Evolutionary conservation across 2,797 vertebrate species (phyloP).

Genomic region (Sciurus vulgaris): DNA sequence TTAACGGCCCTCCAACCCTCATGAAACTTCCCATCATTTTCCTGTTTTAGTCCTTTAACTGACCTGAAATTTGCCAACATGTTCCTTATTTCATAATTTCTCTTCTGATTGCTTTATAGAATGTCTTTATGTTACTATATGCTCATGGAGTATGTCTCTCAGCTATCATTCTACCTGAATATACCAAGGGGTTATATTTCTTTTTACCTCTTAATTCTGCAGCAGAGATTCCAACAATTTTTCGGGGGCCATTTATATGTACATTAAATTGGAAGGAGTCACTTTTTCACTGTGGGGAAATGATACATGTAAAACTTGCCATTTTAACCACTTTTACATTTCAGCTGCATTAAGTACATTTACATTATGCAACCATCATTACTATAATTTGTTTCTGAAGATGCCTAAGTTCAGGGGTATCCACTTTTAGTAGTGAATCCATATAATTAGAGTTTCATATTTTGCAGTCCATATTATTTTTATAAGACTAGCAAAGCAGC

Average conservation of each 20-base stretch:
- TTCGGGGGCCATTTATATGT: neutral
- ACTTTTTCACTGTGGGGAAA: constrained; percentile 21
- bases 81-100: constrained; percentile 7
- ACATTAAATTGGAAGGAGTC: neutral
- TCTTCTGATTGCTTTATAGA: neutral
- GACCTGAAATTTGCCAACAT: constrained; percentile 12
- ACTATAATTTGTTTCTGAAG: constrained; percentile 15
- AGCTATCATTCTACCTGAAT: constrained; percentile 26
- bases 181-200: neutral
- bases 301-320: neutral
- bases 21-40: neutral
- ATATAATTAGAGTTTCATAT: constrained; percentile 14
- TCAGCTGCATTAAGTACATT: constrained; percentile 3
- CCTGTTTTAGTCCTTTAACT: constrained; percentile 6
- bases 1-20: neutral
- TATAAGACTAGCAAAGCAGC: neutral
- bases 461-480: constrained; percentile 6
- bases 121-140: neutral
- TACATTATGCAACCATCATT: neutral
- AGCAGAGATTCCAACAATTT: neutral
- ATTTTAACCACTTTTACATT: constrained; percentile 29
- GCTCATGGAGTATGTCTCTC: neutral
- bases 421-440: neutral
- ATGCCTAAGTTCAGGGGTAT: neutral
- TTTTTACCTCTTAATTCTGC: constrained; percentile 44